Evolutionary conservation across 2,888 invertebrate species (phyloP).

Genomic region (Catocala nupta): DNA sequence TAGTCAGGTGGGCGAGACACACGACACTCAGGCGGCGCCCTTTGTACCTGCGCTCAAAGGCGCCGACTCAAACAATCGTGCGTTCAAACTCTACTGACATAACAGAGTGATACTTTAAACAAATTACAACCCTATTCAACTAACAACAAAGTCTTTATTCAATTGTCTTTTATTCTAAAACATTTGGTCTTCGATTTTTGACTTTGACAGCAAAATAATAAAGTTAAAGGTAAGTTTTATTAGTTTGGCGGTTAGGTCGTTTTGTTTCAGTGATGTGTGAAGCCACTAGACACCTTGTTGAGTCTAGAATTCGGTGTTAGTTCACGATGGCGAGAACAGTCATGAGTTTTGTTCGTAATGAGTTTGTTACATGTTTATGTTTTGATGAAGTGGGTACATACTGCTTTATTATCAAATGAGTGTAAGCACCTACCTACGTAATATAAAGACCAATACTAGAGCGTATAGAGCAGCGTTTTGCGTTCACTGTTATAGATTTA

Average conservation of each 20-base stretch:
- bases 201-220: slow-evolving; percentile 1
- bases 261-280: slow-evolving; percentile 42
- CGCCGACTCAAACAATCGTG: slow-evolving; percentile 76
- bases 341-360: slow-evolving; percentile 53
- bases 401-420: slow-evolving; percentile 15
- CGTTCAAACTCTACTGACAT: slow-evolving; percentile 46
- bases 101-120: slow-evolving; percentile 28
- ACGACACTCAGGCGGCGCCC: slow-evolving; percentile 82
- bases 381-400: slow-evolving; percentile 23
- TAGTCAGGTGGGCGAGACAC: slow-evolving; percentile 84
- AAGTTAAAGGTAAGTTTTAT: background rate
- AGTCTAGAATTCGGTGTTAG: slow-evolving; percentile 75
- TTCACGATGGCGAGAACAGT: slow-evolving; percentile 63
- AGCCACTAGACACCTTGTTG: slow-evolving; percentile 81
- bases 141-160: slow-evolving; percentile 8
- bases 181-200: background rate
- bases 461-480: too few relatives aligned
- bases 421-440: background rate
- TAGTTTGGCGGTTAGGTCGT: slow-evolving; percentile 39
- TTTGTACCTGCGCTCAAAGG: slow-evolving; percentile 81
- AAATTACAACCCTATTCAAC: slow-evolving; percentile 22
- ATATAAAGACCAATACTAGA: background rate
- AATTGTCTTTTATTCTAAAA: background rate
- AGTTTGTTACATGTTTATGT: slow-evolving; percentile 45
- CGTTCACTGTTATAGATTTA: too few relatives aligned